Evolutionary conservation across 2,888 invertebrate genomes (phyloP), one percentile per base, ranked within the genome.

Genomic region (Synergus laeviventris): DNA sequence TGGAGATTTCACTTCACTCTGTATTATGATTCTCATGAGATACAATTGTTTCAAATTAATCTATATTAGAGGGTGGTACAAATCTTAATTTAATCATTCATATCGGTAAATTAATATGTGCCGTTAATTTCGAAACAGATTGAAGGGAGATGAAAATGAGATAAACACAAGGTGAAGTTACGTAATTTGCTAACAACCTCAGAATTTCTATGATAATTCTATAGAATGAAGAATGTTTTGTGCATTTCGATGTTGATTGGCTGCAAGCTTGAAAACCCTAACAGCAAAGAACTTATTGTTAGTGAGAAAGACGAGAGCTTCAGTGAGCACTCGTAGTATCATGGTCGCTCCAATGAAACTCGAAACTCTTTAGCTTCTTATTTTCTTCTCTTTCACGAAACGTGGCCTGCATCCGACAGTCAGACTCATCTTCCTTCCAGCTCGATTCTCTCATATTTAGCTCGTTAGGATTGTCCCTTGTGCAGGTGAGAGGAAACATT

Each of bases 381-480:
- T 86, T 86, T 87, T 85, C 84, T 84, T 83, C 79, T 79, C 81
- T 79, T 77, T 81, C 74, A 76, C 21, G 79, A 83, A 88, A 89
- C 89, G 89, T 89, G 89, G 83, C 74, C 80, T 85, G 89, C 88
- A 89, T 88, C 80, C 82, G 76, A 54, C 70, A 49, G 70, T 31
- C 16, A 49, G 45, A 36, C 36, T 70, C 49, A 49, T 70, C 45
- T 70, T 36, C 49, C 75, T 79, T 79, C 79, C 61, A 74, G 78
- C 76, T 81, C 83, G 81, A 85, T 85, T 85, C 82, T 77, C 84
- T 84, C 83, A 85, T 87, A 85, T 87, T 88, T 84, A 87, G 83
- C 85, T 87, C 84, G 84, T 86, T 86, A 84, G 84, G 78, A 49
- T 70, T 54, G 70, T 70, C 70, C 49, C 49, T n/a, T 36, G 45